Evolutionary conservation across 2,113 vertebrate genomes (phyloP), one percentile per base, ranked within the genome.

Genomic region (Globicephala melas): DNA sequence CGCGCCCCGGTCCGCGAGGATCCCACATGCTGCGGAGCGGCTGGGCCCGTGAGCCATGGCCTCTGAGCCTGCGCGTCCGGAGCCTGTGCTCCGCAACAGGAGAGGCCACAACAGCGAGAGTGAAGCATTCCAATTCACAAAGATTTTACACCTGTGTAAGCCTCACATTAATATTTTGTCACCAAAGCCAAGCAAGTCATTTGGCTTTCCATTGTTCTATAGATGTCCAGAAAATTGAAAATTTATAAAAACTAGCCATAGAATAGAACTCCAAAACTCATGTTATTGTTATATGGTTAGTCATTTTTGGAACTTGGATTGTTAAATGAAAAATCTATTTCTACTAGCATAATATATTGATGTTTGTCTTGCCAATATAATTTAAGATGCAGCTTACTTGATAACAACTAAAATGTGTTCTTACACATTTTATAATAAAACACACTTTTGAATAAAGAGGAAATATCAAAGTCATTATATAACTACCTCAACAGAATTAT

Each of bases 401-500:
- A n/a, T 36, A 82, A 76, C 18, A 82, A 80, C 17, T 38, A 18
- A 79, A 91, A 87, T 50, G 38, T 89, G 28, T 76, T 80, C 80
- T 95, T 87, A 89, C 95, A 97, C 96, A 85, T 93, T 74, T 47
- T 28, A 28, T 44, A 47, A 87, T 83, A 91, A 58, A 94, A 38
- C 23, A 86, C 14, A 58, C 44, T 98, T 95, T 94, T 96, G 91
- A 95, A 93, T 97, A 96, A 94, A 97, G 63, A 97, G 53, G 89
- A 94, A 98, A 96, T 67, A 97, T 60, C 47, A 97, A 95, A 94
- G 93, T 96, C 62, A 68, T 93, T 96, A 73, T 73, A 20, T 94
- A 92, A 96, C 95, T 97, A 88, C 94, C 82, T 97, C 18, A 93
- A 92, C 94, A 97, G 87, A 97, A 98, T 88, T 96, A 98, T 97